These are phyloP conservation scores for Amphiprion clarkii DNA, from an alignment of 2,797 vertebrate genomes.

Conservation along the genomic window DNA sequence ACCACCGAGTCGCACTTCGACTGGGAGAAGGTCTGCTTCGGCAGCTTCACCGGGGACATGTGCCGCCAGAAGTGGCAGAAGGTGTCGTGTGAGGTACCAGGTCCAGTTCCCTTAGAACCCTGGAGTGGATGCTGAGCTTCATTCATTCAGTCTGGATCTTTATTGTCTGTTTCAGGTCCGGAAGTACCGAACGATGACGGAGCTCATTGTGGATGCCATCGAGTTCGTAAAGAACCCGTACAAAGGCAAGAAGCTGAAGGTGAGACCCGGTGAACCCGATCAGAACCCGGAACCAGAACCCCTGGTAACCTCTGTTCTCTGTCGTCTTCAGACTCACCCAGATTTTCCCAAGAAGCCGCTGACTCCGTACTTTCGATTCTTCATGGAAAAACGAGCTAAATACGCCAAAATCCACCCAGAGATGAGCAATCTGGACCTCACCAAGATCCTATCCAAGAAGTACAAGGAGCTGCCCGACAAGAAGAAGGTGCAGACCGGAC, in stretches of 20 bases:
- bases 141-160: no score
- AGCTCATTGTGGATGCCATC: conserved; percentile 85
- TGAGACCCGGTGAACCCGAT: conserved; percentile 34
- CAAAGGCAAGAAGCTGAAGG: conserved; percentile 89
- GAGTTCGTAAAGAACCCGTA: conserved; percentile 89
- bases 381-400: conserved; percentile 90
- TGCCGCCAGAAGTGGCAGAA: conserved; percentile 87
- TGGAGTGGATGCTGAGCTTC: no score
- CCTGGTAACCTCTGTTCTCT: conserved; percentile 19
- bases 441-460: conserved; percentile 89
- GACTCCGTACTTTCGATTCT: conserved; percentile 89
- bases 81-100: conserved; percentile 82
- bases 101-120: no score
- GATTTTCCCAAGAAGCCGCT: conserved; percentile 89
- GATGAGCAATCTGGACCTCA: conserved; percentile 90
- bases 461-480: conserved; percentile 89
- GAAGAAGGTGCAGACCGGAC: conserved; percentile 80
- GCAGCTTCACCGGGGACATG: conserved; percentile 83
- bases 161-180: conserved; percentile 75
- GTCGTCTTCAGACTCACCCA: conserved; percentile 82
- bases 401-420: conserved; percentile 89
- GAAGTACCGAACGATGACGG: conserved; percentile 88
- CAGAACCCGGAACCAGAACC: background rate
- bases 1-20: conserved; percentile 89
- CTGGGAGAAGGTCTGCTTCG: conserved; percentile 87